Evolutionary conservation across 2,797 vertebrate genomes (phyloP).

Genomic region (Anabas testudineus): DNA sequence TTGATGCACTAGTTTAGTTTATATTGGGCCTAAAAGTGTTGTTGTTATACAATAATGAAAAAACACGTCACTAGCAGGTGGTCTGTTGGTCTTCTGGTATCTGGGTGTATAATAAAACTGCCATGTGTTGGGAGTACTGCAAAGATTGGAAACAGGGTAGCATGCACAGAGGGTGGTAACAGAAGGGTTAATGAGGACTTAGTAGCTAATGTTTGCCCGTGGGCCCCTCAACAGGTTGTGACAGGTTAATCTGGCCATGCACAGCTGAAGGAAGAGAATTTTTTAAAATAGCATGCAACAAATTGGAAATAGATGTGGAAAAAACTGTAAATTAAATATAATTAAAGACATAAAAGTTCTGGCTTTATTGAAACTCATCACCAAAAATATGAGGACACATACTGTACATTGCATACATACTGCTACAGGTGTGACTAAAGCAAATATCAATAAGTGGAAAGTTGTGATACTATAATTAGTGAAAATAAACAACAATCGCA

Average conservation of each 20-base stretch:
- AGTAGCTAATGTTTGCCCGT: neutral
- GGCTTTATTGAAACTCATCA: too few species aligned
- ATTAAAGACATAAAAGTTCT: too few species aligned
- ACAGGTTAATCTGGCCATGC: conserved; percentile 5
- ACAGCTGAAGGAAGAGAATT: neutral
- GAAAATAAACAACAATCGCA: neutral
- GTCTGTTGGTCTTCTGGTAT: neutral
- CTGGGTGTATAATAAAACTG: neutral
- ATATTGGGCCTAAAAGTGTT: neutral
- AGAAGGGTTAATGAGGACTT: conserved; percentile 13
- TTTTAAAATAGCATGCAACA: neutral
- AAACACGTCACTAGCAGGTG: neutral
- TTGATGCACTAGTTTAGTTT: neutral
- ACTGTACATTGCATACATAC: too few species aligned
- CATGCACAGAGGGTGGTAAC: neutral
- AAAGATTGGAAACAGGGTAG: neutral
- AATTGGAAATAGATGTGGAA: neutral
- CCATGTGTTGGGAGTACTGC: neutral
- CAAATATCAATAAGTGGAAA: neutral
- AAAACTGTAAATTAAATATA: too few species aligned
- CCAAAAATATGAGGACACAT: too few species aligned
- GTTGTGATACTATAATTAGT: neutral
- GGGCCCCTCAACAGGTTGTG: conserved; percentile 1
- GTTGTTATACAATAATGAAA: neutral
- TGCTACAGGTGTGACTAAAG: too few species aligned